Evolutionary conservation across 2,797 vertebrate genomes (phyloP).

Genomic region (Urophycis tenuis): DNA sequence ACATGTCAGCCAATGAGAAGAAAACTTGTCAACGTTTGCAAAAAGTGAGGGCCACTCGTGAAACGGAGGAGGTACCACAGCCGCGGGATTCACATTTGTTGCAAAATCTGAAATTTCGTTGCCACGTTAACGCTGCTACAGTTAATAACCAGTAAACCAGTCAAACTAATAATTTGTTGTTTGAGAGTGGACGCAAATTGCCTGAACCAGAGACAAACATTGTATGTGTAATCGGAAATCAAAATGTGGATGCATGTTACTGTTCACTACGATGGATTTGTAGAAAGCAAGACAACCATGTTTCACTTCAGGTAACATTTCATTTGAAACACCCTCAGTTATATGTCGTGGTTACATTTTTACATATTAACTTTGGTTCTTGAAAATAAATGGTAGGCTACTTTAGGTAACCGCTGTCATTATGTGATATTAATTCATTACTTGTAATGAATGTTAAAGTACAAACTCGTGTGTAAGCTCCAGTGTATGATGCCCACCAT

Average conservation of each 20-base stretch:
- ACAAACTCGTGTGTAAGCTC: background rate
- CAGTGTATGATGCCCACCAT: background rate
- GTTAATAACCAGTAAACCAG: no score
- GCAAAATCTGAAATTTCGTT: constrained; percentile 42
- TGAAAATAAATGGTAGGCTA: no score
- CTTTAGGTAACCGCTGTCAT: background rate
- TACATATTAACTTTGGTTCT: background rate
- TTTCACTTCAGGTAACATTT: constrained; percentile 86
- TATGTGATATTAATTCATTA: background rate
- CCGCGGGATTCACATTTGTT: constrained; percentile 14
- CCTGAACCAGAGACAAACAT: constrained; percentile 85
- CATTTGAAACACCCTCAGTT: background rate
- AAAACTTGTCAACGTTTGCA: constrained; percentile 4
- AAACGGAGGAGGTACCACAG: constrained; percentile 22
- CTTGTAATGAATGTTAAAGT: no score
- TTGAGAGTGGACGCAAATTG: constrained; percentile 72
- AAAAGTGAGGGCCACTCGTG: constrained; percentile 48
- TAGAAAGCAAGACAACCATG: constrained; percentile 80
- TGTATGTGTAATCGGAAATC: constrained; percentile 86
- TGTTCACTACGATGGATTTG: constrained; percentile 87
- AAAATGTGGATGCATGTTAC: constrained; percentile 86
- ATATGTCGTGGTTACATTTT: background rate
- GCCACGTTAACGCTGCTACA: constrained; percentile 70
- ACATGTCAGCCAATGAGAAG: constrained; percentile 33
- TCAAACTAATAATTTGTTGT: no score